These are phyloP conservation scores for Vicugna pacos DNA, from an alignment of 2,113 vertebrate genomes.

Conservation along the genomic window DNA sequence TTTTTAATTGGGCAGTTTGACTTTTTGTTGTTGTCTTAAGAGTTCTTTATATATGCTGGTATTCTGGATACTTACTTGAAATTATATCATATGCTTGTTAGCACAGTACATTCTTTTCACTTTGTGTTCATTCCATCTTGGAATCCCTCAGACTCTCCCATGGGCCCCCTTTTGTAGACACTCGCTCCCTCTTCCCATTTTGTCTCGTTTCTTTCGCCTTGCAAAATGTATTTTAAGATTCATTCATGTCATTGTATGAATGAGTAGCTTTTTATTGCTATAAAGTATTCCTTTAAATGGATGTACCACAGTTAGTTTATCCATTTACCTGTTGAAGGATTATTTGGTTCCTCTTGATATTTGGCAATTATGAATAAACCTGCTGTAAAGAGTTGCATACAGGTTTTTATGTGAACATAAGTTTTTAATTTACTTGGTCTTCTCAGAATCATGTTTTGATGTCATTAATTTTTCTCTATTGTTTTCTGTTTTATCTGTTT, in stretches of 20 bases:
- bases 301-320: conserved; percentile 17
- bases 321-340: neutral
- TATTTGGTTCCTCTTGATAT: neutral
- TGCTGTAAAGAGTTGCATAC: neutral
- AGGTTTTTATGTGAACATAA: conserved; percentile 17
- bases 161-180: neutral
- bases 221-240: conserved; percentile 40
- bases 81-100: neutral
- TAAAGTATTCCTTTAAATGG: neutral
- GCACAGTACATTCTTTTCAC: neutral
- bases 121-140: neutral
- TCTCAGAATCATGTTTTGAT: neutral
- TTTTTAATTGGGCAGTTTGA: conserved; percentile 13
- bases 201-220: neutral
- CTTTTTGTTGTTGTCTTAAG: neutral
- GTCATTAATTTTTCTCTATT: neutral
- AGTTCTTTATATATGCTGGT: conserved; percentile 16
- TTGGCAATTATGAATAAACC: conserved; percentile 7
- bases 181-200: neutral
- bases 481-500: neutral
- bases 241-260: neutral
- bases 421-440: conserved; percentile 2
- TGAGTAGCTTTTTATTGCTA: neutral
- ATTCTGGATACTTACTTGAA: neutral
- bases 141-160: neutral